A percentile compares a stretch with the other conserved stretches of the same genome.
Conservation (phyloP, 2,797 vertebrate species). For the Coranthus polyacanthus region DNA sequence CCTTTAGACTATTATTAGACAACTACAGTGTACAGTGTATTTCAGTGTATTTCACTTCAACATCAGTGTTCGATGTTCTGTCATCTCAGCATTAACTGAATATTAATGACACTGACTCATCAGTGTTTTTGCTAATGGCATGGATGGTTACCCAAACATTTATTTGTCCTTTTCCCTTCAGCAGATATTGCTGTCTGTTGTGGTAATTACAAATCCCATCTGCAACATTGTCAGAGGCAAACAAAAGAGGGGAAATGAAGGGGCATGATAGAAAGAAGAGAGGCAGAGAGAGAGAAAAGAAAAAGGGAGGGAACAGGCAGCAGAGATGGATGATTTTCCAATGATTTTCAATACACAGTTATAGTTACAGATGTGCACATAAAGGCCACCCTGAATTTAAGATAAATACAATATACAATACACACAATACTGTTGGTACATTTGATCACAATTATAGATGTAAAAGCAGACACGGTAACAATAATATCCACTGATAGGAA, state of each 20-base stretch:
- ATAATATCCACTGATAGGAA: slow-evolving; percentile 33
- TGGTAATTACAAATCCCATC: slow-evolving; percentile 64
- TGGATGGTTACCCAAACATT: slow-evolving; percentile 35
- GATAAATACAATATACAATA: slow-evolving; percentile 64
- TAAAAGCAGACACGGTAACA: slow-evolving; percentile 47
- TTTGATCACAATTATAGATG: slow-evolving; percentile 51
- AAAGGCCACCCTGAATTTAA: slow-evolving; percentile 42
- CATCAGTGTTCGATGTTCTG: slow-evolving; percentile 32
- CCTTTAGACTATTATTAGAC: slow-evolving; percentile 9
- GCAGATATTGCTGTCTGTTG: slow-evolving; percentile 34
- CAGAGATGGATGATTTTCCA: slow-evolving; percentile 8
- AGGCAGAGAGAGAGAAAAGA: background rate
- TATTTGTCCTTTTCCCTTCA: slow-evolving; percentile 17
- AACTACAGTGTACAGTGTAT: background rate
- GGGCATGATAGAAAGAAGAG: background rate
- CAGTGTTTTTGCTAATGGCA: slow-evolving; percentile 48
- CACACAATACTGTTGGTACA: slow-evolving; percentile 55
- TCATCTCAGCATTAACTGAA: slow-evolving; percentile 40
- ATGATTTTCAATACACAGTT: slow-evolving; percentile 51
- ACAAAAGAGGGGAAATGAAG: slow-evolving; percentile 6
- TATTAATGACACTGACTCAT: slow-evolving; percentile 53
- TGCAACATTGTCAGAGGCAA: slow-evolving; percentile 37
- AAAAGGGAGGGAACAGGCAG: slow-evolving; percentile 1
- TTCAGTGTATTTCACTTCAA: slow-evolving; percentile 17
- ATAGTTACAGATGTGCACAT: slow-evolving; percentile 38